Evolutionary conservation across 2,797 vertebrate genomes (phyloP), one percentile per base, ranked within the genome.

Genomic region (Sebastes flavidus): DNA sequence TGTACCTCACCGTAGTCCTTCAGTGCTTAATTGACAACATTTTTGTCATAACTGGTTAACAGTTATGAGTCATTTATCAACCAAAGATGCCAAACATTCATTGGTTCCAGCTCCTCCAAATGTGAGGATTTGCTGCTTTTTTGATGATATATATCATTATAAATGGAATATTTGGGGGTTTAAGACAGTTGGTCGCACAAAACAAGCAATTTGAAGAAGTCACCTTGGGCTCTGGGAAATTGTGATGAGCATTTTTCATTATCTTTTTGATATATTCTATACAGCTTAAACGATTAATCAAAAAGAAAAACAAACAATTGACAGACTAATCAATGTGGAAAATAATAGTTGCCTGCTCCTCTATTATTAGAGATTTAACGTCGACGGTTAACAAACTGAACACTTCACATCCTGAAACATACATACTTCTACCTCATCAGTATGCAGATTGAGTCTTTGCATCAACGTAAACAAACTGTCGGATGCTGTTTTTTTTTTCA

Each of bases 401-500:
- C 16, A 9, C 63, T 49, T 55, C 20, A 65, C 70, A 75, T 58
- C 2, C 30, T 27, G 58, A 65, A 10, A 22, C 42, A 72, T 42
- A 30, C 18, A 54, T 58, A 77, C 52, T n/a, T 60, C 20, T 52
- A 20, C 32, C 22, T 81, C 80, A 84, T 82, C 62, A 73, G 70
- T 61, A 88, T 88, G 77, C 84, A 85, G 25, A 54, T 58, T 20
- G 46, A 61, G 79, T 30, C 60, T 61, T 60, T 55, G 49, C 75
- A 49, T 72, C 71, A 69, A 75, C 78, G 72, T 66, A 80, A 77
- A 80, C 71, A 89, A 77, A 80, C 66, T 87, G 83, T 88, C 87
- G 81, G 66, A 67, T 34, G 36, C 36, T 13, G 36, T 13, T 13
- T 36, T 36, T 36, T 36, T 36, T 36, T 87, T 77, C 67, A 24